These are phyloP conservation scores for Callocephalon fimbriatum DNA, from an alignment of 2,113 vertebrate genomes.

Conservation along the genomic window DNA sequence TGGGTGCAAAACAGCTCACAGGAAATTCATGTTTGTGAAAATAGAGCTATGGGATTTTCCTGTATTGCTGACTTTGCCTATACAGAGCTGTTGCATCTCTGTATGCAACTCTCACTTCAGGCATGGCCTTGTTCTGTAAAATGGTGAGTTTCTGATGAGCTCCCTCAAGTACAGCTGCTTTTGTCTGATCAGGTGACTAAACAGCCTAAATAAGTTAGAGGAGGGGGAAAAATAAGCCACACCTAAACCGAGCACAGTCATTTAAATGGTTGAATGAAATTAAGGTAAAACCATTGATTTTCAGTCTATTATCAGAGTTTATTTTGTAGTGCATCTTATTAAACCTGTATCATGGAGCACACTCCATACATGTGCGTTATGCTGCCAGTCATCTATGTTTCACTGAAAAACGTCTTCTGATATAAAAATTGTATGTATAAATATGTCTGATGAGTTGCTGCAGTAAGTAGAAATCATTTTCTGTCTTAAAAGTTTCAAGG, in stretches of 20 bases:
- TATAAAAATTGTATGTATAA: not conserved
- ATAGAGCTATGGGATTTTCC: not conserved
- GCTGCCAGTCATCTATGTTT: not conserved
- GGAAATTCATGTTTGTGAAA: not conserved
- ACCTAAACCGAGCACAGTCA: not conserved
- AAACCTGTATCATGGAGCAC: not conserved
- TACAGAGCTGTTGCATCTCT: not conserved
- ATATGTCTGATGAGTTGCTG: not conserved
- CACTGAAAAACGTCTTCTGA: not conserved
- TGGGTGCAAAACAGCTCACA: not conserved
- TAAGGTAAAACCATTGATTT: not conserved
- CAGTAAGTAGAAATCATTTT: not conserved
- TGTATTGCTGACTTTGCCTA: not conserved
- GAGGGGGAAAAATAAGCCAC: not conserved
- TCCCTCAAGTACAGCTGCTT: not conserved
- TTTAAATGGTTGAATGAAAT: not conserved
- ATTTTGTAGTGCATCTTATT: not conserved
- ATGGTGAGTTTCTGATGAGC: not conserved
- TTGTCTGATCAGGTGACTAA: not conserved
- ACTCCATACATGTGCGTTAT: accelerated
- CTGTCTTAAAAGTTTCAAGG: not conserved
- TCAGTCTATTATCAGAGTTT: not conserved
- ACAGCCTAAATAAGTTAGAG: not conserved
- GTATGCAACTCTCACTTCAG: not conserved
- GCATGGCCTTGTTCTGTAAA: not conserved